Conservation (phyloP, 2,113 vertebrate genomes). For the Macquaria australasica region DNA sequence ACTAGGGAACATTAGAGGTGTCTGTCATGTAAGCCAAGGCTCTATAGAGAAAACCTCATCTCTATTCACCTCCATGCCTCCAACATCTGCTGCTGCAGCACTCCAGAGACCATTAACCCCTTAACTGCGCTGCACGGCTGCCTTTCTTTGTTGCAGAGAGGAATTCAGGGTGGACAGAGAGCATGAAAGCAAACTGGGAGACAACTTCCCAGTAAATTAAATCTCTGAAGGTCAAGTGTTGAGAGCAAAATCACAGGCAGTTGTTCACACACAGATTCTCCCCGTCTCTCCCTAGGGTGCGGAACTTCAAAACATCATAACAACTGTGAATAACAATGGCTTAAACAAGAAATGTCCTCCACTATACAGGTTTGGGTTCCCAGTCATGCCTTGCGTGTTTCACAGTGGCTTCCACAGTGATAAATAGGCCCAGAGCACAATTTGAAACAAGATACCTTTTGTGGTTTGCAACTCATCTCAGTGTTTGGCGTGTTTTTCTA, state of each 20-base stretch:
- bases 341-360: conserved; percentile 45
- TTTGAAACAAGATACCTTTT: conserved; percentile 61
- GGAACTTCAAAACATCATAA: conserved; percentile 34
- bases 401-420: conserved; percentile 34
- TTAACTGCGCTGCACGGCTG: conserved; percentile 59
- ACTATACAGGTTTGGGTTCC: conserved; percentile 25
- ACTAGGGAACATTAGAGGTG: conserved; percentile 72
- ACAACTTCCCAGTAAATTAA: conserved; percentile 39
- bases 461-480: conserved; percentile 58
- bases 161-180: conserved; percentile 49
- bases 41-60: conserved; percentile 76
- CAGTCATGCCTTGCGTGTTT: conserved; percentile 15
- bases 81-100: conserved; percentile 81
- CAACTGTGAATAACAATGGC: conserved; percentile 38
- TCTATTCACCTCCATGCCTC: conserved; percentile 82
- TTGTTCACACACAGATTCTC: conserved; percentile 26
- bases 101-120: conserved; percentile 79
- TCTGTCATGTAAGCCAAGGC: conserved; percentile 70
- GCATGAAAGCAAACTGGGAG: conserved; percentile 42
- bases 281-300: conserved; percentile 16
- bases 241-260: conserved; percentile 26
- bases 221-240: conserved; percentile 60
- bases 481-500: conserved; percentile 47
- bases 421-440: conserved; percentile 38
- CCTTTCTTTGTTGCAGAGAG: conserved; percentile 65